These are phyloP conservation scores for Parnassius smintheus DNA, from an alignment of 2,888 invertebrate genomes.

Conservation along the genomic window DNA sequence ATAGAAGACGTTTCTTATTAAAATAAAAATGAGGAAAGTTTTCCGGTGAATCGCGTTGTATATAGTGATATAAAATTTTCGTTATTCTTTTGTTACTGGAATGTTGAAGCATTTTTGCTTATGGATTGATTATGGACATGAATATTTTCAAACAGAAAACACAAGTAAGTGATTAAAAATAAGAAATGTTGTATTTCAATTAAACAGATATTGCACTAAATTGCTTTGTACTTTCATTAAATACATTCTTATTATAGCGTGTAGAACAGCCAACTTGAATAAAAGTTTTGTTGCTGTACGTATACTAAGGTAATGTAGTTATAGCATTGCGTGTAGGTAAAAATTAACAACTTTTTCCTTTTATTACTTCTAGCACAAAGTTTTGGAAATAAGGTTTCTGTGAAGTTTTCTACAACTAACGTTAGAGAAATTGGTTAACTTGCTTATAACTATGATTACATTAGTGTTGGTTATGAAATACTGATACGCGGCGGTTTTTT, in stretches of 20 bases:
- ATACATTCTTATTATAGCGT: neutral
- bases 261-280: neutral
- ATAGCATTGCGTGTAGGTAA: slow-evolving; percentile 15
- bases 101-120: neutral
- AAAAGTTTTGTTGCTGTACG: slow-evolving; percentile 5
- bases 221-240: neutral
- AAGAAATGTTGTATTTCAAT: neutral
- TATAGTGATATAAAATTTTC: neutral
- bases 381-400: neutral
- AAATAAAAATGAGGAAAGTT: neutral
- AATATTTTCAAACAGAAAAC: neutral
- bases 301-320: slow-evolving; percentile 17
- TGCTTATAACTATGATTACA: neutral
- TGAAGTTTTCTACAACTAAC: neutral
- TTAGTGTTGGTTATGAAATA: too few species aligned
- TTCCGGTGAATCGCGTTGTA: neutral
- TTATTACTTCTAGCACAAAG: neutral
- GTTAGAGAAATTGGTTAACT: neutral
- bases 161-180: slow-evolving; percentile 11
- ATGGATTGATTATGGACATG: neutral
- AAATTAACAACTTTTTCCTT: slow-evolving; percentile 1
- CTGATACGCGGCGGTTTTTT: too few species aligned
- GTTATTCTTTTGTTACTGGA: slow-evolving; percentile 4
- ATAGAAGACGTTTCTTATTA: neutral
- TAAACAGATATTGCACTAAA: neutral